Conservation (phyloP, 64 coral and sea anemone species). For the Orbicella faveolata region DNA sequence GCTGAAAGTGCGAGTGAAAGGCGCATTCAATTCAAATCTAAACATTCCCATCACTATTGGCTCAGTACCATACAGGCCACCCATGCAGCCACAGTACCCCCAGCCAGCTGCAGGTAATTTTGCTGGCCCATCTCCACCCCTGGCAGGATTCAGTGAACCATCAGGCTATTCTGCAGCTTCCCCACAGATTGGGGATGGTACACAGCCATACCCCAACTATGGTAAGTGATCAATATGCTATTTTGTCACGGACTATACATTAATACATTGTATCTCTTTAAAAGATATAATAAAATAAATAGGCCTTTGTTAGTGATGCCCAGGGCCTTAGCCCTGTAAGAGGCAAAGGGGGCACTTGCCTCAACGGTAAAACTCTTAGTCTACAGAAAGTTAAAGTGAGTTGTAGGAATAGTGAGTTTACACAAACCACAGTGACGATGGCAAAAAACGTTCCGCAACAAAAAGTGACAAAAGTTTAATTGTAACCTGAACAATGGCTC, state of each 20-base stretch:
- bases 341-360: too few species aligned
- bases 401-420: too few species aligned
- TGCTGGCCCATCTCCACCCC: slow-evolving; percentile 42
- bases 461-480: too few species aligned
- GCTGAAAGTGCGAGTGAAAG: slow-evolving; percentile 68
- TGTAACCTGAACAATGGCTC: too few species aligned
- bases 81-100: slow-evolving; percentile 54
- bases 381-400: too few species aligned
- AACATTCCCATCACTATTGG: slow-evolving; percentile 68
- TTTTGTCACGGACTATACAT: too few species aligned
- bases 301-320: too few species aligned
- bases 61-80: slow-evolving; percentile 71
- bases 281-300: too few species aligned
- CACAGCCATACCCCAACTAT: slow-evolving; percentile 36
- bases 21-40: slow-evolving; percentile 56
- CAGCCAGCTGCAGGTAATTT: slow-evolving; percentile 32
- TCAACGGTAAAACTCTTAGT: too few species aligned
- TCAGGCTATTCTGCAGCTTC: slow-evolving; percentile 6
- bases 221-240: slow-evolving; percentile 34
- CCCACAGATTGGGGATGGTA: neutral
- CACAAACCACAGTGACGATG: neutral
- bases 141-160: slow-evolving; percentile 4
- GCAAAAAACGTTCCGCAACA: too few species aligned
- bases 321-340: too few species aligned
- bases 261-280: too few species aligned